phyloP scores from a whole-genome alignment of 1,140 invertebrate species.

The Ceratina calcarata region DNA sequence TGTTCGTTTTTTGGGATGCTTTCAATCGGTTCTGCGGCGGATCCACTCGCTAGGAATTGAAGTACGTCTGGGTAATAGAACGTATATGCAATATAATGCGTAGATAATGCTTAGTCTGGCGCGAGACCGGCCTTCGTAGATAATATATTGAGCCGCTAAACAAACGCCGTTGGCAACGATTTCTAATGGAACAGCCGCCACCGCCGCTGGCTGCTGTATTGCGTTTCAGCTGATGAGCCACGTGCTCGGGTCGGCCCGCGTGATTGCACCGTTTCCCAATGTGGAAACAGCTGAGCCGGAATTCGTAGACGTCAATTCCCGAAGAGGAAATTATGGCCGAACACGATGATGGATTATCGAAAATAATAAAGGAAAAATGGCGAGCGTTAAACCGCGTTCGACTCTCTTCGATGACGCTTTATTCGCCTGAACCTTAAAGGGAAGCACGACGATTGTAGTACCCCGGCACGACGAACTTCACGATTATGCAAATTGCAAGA shows the following conservation, averaged over 20 bases:
- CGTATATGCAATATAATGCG: background rate
- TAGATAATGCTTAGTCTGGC: background rate
- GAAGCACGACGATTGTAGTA: background rate
- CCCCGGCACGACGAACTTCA: background rate
- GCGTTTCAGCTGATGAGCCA: conserved; percentile 15
- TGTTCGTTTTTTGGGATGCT: background rate
- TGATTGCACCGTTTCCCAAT: conserved; percentile 13
- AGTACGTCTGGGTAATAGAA: background rate
- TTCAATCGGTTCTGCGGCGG: background rate
- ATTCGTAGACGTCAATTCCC: background rate
- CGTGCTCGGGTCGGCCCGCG: background rate
- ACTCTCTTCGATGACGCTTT: background rate
- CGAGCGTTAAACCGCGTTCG: conserved; percentile 4
- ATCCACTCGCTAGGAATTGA: background rate
- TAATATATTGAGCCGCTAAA: conserved; percentile 35
- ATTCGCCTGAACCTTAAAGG: too few relatives aligned
- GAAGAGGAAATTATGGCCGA: background rate
- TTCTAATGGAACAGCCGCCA: conserved; percentile 3
- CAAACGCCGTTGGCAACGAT: conserved; percentile 41
- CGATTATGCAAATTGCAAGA: conserved; percentile 30
- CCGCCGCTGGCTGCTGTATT: background rate
- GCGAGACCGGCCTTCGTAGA: background rate
- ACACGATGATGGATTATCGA: background rate
- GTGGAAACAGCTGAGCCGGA: conserved; percentile 15
- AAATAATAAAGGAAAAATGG: background rate